These are phyloP conservation scores for Arenaria interpres DNA, from an alignment of 2,113 vertebrate species.

Conservation along the genomic window DNA sequence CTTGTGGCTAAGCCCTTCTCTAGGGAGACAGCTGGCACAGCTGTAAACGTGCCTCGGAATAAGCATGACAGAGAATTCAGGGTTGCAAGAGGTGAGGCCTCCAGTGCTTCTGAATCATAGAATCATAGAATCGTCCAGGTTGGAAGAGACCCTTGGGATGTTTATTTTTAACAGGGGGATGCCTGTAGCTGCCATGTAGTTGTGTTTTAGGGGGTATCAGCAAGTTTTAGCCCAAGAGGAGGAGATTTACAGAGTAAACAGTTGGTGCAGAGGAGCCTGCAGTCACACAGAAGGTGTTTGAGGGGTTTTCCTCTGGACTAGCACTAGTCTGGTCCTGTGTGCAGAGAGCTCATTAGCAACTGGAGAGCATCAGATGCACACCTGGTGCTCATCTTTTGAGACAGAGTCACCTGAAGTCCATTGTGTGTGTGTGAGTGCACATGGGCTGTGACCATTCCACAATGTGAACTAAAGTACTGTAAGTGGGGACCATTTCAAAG, in stretches of 20 bases:
- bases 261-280: background rate
- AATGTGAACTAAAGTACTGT: background rate
- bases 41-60: fast-evolving
- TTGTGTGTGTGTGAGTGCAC: fast-evolving
- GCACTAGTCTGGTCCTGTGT: background rate
- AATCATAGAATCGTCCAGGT: too few species aligned
- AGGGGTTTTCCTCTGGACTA: background rate
- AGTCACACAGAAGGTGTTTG: background rate
- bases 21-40: background rate
- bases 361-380: background rate
- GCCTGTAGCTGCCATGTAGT: background rate
- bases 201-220: background rate
- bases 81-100: background rate
- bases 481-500: background rate
- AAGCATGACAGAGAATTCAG: background rate
- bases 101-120: fast-evolving
- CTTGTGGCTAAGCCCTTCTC: background rate
- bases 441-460: background rate
- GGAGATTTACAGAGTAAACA: background rate
- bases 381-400: background rate
- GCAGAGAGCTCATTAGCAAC: background rate
- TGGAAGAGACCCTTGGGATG: too few species aligned
- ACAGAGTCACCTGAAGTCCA: background rate
- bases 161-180: background rate
- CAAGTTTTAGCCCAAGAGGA: background rate